Evolutionary conservation across 2,888 invertebrate species (phyloP).

Genomic region (Parnassius orleans): DNA sequence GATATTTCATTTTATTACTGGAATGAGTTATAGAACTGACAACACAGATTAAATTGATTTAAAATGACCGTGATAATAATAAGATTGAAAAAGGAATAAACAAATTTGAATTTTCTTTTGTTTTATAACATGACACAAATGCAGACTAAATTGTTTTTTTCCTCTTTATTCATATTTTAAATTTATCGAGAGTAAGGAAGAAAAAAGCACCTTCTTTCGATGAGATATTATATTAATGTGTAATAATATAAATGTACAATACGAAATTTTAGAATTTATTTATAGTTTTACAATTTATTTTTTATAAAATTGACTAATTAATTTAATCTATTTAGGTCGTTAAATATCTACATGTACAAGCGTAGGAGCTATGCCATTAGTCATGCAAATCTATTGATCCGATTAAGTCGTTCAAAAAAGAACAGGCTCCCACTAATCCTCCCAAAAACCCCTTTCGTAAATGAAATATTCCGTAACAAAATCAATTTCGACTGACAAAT

Average conservation of each 20-base stretch:
- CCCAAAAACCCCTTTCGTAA: slow-evolving; percentile 38
- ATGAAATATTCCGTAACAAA: slow-evolving; percentile 36
- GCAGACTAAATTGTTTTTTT: no score
- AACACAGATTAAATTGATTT: slow-evolving; percentile 61
- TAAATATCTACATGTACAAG: slow-evolving; percentile 17
- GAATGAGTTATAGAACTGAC: slow-evolving; percentile 56
- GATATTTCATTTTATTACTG: slow-evolving; percentile 62
- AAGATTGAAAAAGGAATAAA: slow-evolving; percentile 34
- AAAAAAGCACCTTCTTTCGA: no score
- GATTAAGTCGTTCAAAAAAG: slow-evolving; percentile 37
- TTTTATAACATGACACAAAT: no score
- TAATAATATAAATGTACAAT: no score
- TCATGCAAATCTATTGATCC: slow-evolving; percentile 35
- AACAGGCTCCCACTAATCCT: slow-evolving; percentile 43
- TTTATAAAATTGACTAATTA: no score
- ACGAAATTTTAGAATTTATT: no score
- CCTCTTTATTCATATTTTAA: no score
- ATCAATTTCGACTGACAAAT: slow-evolving; percentile 35
- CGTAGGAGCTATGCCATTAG: slow-evolving; percentile 19
- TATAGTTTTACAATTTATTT: no score
- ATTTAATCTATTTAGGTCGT: neutral
- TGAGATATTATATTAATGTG: no score
- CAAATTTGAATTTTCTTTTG: neutral
- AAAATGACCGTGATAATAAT: slow-evolving; percentile 64
- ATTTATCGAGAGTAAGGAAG: no score